Percentiles rank a stretch among this genome's conserved stretches.
phyloP scores from a whole-genome alignment of 2,888 invertebrate species.

The Xiphydria camelus region DNA sequence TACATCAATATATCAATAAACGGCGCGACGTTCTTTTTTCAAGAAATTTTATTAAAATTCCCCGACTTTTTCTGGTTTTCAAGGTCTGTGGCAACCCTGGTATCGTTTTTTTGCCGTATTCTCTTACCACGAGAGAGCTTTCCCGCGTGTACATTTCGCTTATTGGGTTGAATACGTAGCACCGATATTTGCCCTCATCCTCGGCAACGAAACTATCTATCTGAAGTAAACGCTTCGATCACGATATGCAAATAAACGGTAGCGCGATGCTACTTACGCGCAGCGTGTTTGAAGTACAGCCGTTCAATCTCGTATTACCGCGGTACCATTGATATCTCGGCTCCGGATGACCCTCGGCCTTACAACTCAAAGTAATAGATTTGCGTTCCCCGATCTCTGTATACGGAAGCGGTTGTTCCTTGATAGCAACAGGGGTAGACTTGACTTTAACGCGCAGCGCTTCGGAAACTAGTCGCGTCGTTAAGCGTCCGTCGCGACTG shows the following conservation, averaged over 20 bases:
- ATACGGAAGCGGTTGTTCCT: conserved; percentile 34
- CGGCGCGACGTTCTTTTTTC: too few relatives aligned
- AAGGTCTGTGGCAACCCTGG: too few relatives aligned
- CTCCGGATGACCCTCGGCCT: conserved; percentile 34
- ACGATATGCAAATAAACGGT: neutral
- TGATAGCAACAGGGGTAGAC: conserved; percentile 32
- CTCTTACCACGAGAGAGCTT: conserved; percentile 37
- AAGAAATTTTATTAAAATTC: too few relatives aligned
- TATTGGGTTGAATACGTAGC: conserved; percentile 37
- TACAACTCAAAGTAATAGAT: conserved; percentile 32
- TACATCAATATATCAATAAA: too few relatives aligned
- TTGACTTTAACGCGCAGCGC: conserved; percentile 31
- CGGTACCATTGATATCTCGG: conserved; percentile 46
- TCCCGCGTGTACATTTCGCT: conserved; percentile 39
- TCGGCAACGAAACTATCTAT: conserved; percentile 30
- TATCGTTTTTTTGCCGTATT: conserved; percentile 2
- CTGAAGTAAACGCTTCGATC: conserved; percentile 19
- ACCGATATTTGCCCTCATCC: conserved; percentile 48
- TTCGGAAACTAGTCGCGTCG: conserved; percentile 27
- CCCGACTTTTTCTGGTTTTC: too few relatives aligned
- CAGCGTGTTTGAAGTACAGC: conserved; percentile 31
- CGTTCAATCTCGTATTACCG: conserved; percentile 34
- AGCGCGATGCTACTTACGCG: conserved; percentile 22
- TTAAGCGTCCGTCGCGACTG: conserved; percentile 25
- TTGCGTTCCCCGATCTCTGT: conserved; percentile 36